phyloP scores from a whole-genome alignment of 2,113 vertebrate species.

The Psilopogon haemacephalus region DNA sequence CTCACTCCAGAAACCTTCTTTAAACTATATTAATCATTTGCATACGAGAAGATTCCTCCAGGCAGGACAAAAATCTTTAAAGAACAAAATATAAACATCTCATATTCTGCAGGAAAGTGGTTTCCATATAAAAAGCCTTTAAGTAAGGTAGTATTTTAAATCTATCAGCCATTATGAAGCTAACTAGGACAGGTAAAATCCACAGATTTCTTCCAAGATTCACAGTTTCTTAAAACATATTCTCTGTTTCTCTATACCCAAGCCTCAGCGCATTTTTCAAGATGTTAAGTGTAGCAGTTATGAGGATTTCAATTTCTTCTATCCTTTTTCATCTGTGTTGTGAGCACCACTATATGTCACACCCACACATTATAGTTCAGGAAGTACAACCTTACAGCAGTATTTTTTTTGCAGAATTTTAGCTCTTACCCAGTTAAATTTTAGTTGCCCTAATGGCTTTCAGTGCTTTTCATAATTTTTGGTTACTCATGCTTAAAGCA shows the following conservation, averaged over 20 bases:
- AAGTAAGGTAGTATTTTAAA: not conserved
- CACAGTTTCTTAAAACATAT: not conserved
- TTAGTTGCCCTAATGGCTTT: not conserved
- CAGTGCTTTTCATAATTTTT: not conserved
- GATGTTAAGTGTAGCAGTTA: not conserved
- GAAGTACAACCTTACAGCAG: not conserved
- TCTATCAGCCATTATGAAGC: not conserved
- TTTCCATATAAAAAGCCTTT: not conserved
- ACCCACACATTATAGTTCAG: not conserved
- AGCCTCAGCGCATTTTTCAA: not conserved
- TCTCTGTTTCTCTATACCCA: not conserved
- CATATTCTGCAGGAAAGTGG: not conserved
- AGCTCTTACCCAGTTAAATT: not conserved
- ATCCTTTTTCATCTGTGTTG: not conserved
- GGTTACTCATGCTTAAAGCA: not conserved
- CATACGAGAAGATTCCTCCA: not conserved
- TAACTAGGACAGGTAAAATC: not conserved
- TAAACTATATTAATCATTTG: not conserved
- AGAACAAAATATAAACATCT: not conserved
- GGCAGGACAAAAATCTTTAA: not conserved
- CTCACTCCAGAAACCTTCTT: not conserved
- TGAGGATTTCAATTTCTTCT: not conserved
- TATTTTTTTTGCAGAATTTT: not conserved
- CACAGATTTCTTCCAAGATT: not conserved
- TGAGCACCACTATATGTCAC: not conserved